Conservation (phyloP, 2,113 vertebrate species). For the Dolichotis patagonum region DNA sequence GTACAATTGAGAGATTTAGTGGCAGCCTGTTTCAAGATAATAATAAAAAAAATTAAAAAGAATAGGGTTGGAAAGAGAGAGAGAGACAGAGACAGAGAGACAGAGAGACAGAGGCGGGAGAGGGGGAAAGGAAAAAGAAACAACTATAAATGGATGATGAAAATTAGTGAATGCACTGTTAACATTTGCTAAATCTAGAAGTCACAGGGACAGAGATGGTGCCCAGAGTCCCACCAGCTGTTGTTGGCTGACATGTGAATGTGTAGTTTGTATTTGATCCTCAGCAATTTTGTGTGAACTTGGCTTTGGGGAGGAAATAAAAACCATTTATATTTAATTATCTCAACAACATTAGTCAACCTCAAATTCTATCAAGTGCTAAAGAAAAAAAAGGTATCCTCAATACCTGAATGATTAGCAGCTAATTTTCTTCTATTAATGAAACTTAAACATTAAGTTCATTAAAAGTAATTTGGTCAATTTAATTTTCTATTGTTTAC, state of each 20-base stretch:
- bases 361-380: neutral
- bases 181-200: neutral
- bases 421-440: neutral
- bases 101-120: neutral
- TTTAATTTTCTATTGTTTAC: conserved; percentile 1
- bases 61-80: too few relatives aligned
- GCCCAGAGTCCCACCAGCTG: neutral
- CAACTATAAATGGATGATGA: neutral
- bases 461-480: conserved; percentile 3
- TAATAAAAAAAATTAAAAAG: neutral
- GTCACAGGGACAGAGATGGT: neutral
- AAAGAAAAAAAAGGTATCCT: neutral
- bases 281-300: neutral
- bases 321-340: neutral
- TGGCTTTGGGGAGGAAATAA: neutral
- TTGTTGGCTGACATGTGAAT: neutral
- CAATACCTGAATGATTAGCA: neutral
- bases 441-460: neutral
- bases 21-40: neutral
- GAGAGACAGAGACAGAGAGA: too few relatives aligned
- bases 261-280: neutral
- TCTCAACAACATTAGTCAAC: neutral
- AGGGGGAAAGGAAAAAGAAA: too few relatives aligned
- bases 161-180: neutral
- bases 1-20: neutral